A percentile compares a stretch with the other conserved stretches of the same genome.
These are phyloP conservation scores for Serrognathus titanus DNA, from an alignment of 2,888 invertebrate species.

Conservation along the genomic window DNA sequence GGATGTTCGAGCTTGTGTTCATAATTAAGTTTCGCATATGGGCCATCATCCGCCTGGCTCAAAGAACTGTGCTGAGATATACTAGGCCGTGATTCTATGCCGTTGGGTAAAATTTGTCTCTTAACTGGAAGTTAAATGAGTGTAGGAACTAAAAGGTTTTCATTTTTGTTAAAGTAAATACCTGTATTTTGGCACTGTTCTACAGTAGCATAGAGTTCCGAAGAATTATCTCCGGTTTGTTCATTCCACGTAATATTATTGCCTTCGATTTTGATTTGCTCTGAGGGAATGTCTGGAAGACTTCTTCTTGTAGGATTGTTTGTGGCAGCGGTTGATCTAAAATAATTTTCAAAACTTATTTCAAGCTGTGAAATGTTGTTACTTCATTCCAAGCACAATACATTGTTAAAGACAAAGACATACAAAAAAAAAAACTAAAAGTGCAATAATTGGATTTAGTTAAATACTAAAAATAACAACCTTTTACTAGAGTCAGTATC, in stretches of 20 bases:
- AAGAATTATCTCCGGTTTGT: constrained; percentile 67
- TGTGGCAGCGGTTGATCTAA: constrained; percentile 42
- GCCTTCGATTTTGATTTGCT: constrained; percentile 46
- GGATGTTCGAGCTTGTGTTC: constrained; percentile 58
- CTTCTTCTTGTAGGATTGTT: constrained; percentile 65
- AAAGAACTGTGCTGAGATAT: constrained; percentile 61
- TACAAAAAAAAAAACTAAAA: constrained; percentile 25
- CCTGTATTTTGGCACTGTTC: constrained; percentile 43
- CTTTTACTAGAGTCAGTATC: constrained; percentile 43
- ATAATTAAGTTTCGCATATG: constrained; percentile 67
- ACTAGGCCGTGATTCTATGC: constrained; percentile 49
- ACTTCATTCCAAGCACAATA: neutral
- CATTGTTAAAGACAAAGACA: neutral
- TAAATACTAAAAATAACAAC: constrained; percentile 31
- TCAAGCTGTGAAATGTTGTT: neutral
- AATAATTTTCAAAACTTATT: neutral
- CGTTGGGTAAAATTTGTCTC: constrained; percentile 40
- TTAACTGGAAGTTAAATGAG: constrained; percentile 31
- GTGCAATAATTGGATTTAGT: constrained; percentile 17
- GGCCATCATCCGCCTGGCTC: constrained; percentile 53
- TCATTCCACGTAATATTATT: constrained; percentile 40
- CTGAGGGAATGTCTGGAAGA: constrained; percentile 78
- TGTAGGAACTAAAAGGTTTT: neutral
- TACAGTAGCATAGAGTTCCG: constrained; percentile 83
- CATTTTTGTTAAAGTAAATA: constrained; percentile 14